Conservation (phyloP, 1,140 invertebrate species). For the Phthorimaea operculella region DNA sequence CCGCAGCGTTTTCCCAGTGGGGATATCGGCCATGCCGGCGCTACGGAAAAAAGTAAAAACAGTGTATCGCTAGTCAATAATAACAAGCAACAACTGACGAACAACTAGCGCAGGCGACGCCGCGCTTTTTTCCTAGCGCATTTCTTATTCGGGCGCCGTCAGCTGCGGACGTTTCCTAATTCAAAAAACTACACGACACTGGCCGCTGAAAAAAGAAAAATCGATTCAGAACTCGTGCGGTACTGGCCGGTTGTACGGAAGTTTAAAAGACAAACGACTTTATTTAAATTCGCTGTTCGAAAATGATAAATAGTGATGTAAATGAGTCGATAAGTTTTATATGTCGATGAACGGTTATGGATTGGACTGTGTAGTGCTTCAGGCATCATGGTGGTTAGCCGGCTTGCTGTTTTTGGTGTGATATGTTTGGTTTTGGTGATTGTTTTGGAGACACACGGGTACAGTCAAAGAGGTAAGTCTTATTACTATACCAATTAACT, state of each 20-base stretch:
- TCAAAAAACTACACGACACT: background rate
- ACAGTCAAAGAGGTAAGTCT: constrained; percentile 47
- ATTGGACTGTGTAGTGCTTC: background rate
- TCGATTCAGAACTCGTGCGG: constrained; percentile 1
- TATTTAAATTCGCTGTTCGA: background rate
- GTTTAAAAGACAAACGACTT: background rate
- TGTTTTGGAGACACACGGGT: constrained; percentile 27
- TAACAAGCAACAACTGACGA: constrained; percentile 23
- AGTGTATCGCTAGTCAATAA: constrained; percentile 47
- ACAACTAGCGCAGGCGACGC: constrained; percentile 25
- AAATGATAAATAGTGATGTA: constrained; percentile 5
- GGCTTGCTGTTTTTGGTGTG: constrained; percentile 14
- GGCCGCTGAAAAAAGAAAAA: constrained; percentile 7
- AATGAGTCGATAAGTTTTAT: background rate
- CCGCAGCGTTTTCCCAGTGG: constrained; percentile 51
- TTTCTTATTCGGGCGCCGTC: constrained; percentile 49
- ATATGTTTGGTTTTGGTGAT: constrained; percentile 24
- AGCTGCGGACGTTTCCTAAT: constrained; percentile 25
- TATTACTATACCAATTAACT: background rate
- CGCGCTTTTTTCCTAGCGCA: constrained; percentile 50
- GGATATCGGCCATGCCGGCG: constrained; percentile 41
- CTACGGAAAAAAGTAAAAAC: constrained; percentile 60
- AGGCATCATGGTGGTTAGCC: background rate
- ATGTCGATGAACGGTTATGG: background rate
- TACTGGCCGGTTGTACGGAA: background rate